These are phyloP conservation scores for Urocyon cinereoargenteus DNA, from an alignment of 2,797 vertebrate genomes.

Conservation along the genomic window DNA sequence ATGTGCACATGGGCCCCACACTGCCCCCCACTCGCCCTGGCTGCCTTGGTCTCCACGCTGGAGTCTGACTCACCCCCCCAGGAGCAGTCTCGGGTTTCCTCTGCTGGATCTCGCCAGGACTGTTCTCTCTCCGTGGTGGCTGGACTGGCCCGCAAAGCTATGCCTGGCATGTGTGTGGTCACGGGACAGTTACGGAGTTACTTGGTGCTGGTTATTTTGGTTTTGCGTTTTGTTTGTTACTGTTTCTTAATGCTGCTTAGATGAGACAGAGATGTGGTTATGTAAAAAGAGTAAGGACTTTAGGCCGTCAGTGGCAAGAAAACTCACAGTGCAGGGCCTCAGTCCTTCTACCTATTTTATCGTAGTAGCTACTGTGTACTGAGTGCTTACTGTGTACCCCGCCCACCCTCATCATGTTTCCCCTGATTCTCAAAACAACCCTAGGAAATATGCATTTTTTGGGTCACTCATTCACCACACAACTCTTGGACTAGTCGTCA, in stretches of 20 bases:
- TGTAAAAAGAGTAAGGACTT: background rate
- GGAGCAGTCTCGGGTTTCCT: background rate
- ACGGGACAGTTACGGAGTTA: background rate
- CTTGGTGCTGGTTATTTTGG: constrained; percentile 41
- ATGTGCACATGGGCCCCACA: rapidly evolving
- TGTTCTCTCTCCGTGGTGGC: background rate
- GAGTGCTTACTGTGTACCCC: background rate
- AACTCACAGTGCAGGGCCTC: background rate
- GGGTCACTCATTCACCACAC: background rate
- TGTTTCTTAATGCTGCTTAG: constrained; percentile 57
- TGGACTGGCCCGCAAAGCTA: background rate
- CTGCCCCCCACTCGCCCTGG: background rate
- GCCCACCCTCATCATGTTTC: background rate
- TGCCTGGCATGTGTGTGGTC: background rate
- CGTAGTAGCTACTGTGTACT: background rate
- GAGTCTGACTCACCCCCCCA: background rate
- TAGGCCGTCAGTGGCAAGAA: background rate
- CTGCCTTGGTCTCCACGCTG: background rate
- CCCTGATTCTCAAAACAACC: background rate
- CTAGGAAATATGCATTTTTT: background rate
- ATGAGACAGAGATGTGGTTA: constrained; percentile 34
- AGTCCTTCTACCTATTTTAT: background rate
- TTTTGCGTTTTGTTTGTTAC: constrained; percentile 50
- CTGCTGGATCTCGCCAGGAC: background rate
- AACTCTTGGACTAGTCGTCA: background rate